A percentile compares a stretch with the other conserved stretches of the same genome.
Evolutionary conservation across 2,797 vertebrate species (phyloP).

Genomic region (Brachymystax lenok): DNA sequence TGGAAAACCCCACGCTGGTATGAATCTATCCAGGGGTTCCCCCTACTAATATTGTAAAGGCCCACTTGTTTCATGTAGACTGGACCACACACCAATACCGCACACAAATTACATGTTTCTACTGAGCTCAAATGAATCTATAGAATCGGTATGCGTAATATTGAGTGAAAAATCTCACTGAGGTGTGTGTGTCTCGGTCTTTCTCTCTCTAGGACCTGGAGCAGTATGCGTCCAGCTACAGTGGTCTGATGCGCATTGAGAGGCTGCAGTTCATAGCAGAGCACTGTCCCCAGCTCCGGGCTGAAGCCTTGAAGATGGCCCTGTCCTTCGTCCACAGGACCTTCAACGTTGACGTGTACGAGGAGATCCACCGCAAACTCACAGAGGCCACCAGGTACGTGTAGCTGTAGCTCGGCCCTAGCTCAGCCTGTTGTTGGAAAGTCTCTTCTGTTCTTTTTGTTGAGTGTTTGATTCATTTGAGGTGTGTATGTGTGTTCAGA

Average conservation of each 20-base stretch:
- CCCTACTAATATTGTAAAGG: neutral
- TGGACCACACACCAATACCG: neutral
- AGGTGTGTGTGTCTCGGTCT: neutral
- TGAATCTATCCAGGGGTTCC: neutral
- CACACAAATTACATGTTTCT: neutral
- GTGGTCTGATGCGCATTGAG: conserved; percentile 94
- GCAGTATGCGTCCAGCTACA: conserved; percentile 96
- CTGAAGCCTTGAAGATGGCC: conserved; percentile 96
- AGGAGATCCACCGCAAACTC: conserved; percentile 95
- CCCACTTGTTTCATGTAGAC: neutral
- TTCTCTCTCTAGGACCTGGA: conserved; percentile 85
- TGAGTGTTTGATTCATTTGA: neutral
- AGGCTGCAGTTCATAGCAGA: conserved; percentile 97
- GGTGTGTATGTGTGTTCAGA: conserved; percentile 59
- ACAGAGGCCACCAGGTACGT: conserved; percentile 89
- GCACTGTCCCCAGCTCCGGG: conserved; percentile 91
- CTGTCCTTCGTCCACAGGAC: conserved; percentile 97
- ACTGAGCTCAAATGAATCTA: neutral
- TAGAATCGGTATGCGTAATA: neutral
- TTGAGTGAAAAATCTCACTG: no score
- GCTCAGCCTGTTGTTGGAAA: no score
- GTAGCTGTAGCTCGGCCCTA: neutral
- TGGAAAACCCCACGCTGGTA: conserved; percentile 99
- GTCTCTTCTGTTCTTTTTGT: neutral
- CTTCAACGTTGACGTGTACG: conserved; percentile 96